A percentile compares a stretch with the other conserved stretches of the same genome.
These are phyloP conservation scores for Gavia stellata DNA, from an alignment of 2,113 vertebrate species.

Conservation along the genomic window DNA sequence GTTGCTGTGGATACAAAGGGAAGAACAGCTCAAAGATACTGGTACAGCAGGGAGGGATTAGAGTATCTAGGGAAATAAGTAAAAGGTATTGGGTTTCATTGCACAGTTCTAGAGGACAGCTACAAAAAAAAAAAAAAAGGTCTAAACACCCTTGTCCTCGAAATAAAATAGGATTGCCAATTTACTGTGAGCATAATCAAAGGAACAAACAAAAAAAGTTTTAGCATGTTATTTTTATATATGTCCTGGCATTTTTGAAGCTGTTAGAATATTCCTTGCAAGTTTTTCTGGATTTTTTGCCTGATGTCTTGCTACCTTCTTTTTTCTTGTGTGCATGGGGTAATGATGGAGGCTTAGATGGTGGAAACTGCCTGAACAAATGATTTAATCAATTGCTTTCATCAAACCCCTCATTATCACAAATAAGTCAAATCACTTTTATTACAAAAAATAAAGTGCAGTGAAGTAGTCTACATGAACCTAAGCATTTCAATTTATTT, in stretches of 20 bases:
- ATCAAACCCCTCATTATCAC: constrained; percentile 49
- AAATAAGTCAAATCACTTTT: constrained; percentile 11
- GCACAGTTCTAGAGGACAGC: constrained; percentile 45
- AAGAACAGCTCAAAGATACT: constrained; percentile 75
- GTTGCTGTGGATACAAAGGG: constrained; percentile 83
- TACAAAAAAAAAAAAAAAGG: constrained; percentile 57
- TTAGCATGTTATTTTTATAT: background rate
- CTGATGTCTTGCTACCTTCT: background rate
- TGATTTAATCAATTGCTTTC: constrained; percentile 59
- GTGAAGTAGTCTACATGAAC: background rate
- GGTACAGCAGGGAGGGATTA: constrained; percentile 76
- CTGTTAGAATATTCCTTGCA: background rate
- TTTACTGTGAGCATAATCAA: constrained; percentile 30
- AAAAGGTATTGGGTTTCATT: constrained; percentile 75
- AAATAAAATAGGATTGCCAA: constrained; percentile 43
- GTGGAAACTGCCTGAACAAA: constrained; percentile 22
- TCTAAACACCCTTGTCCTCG: constrained; percentile 38
- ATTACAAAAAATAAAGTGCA: background rate
- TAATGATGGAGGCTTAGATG: background rate
- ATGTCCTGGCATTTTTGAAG: background rate
- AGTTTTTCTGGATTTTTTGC: background rate
- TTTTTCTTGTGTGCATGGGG: too few relatives aligned
- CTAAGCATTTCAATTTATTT: background rate
- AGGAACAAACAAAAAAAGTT: constrained; percentile 15
- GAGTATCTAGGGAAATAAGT: constrained; percentile 84